phyloP scores from a whole-genome alignment of 2,888 invertebrate genomes.

The Lymantria dispar region DNA sequence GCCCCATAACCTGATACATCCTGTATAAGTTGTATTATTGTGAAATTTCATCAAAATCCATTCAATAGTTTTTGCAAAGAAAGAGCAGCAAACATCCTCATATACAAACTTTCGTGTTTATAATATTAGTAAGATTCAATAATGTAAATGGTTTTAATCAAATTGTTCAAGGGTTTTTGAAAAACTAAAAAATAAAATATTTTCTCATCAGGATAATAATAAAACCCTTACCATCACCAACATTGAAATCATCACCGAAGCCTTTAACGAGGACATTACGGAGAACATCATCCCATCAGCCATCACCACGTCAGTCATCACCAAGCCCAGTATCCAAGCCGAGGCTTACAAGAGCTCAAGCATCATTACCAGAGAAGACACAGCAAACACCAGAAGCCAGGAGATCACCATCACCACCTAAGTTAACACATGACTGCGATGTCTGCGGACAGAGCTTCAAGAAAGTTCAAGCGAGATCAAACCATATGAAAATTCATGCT shows the following conservation, averaged over 20 bases:
- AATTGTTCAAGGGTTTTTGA: too few species aligned
- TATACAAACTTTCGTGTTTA: too few species aligned
- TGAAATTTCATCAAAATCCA: too few species aligned
- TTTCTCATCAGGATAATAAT: neutral
- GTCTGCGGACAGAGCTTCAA: constrained; percentile 29
- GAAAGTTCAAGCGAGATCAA: constrained; percentile 6
- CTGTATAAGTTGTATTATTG: too few species aligned
- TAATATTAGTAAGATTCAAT: too few species aligned
- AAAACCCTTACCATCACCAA: neutral
- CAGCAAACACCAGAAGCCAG: neutral
- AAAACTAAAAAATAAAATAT: too few species aligned
- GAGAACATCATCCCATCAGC: too few species aligned
- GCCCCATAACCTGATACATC: too few species aligned
- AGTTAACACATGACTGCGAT: constrained; percentile 12
- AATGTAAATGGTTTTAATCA: too few species aligned
- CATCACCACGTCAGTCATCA: neutral
- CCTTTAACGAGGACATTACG: neutral
- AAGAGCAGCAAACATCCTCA: too few species aligned
- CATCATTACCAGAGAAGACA: neutral
- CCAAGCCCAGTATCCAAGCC: neutral
- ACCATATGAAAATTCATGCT: constrained; percentile 28
- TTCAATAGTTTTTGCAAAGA: too few species aligned
- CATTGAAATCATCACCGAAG: constrained; percentile 3
- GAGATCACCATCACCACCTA: neutral
- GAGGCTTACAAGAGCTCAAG: neutral